Evolutionary conservation across 2,888 invertebrate genomes (phyloP).

Genomic region (Lithosia quadra): DNA sequence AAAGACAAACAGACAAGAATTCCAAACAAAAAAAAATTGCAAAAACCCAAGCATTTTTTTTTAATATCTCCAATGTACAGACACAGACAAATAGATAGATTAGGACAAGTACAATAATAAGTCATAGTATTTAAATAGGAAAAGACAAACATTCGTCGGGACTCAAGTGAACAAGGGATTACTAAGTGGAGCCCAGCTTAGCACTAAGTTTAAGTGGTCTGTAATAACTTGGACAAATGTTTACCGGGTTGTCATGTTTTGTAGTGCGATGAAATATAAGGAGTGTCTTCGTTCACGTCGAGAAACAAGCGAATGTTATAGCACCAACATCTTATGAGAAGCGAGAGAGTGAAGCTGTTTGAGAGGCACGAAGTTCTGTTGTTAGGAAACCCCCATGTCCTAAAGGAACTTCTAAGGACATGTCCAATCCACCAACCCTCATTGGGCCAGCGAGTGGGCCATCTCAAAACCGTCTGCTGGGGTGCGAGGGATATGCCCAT

Average conservation of each 20-base stretch:
- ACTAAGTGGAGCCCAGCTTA: constrained; percentile 41
- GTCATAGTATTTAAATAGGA: constrained; percentile 14
- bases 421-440: too few species aligned
- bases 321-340: neutral
- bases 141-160: constrained; percentile 16
- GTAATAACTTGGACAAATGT: constrained; percentile 52
- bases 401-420: too few species aligned
- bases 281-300: neutral
- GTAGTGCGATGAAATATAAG: constrained; percentile 9
- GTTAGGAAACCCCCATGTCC: too few species aligned
- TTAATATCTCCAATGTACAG: too few species aligned
- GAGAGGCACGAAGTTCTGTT: too few species aligned
- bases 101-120: neutral
- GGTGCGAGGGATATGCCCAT: too few species aligned
- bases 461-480: too few species aligned
- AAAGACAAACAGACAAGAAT: too few species aligned
- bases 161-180: constrained; percentile 34
- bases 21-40: too few species aligned
- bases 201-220: constrained; percentile 48
- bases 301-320: neutral
- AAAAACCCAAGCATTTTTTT: too few species aligned
- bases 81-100: too few species aligned
- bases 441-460: too few species aligned
- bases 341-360: neutral
- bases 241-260: constrained; percentile 26